phyloP scores from a whole-genome alignment of 2,797 vertebrate species.

The Onychomys arenicola region DNA sequence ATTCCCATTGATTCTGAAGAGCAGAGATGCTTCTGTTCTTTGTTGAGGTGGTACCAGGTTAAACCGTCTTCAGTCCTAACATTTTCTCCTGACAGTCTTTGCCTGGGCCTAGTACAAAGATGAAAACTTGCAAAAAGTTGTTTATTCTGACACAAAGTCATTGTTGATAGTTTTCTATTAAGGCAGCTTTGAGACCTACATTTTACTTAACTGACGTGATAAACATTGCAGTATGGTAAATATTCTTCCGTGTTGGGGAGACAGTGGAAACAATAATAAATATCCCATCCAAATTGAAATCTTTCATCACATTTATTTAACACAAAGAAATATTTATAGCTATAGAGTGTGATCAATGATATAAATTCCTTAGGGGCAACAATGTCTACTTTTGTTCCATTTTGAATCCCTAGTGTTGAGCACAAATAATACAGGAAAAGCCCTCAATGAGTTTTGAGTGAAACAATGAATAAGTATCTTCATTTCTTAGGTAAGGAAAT shows the following conservation, averaged over 20 bases:
- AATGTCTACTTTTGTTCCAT: not conserved
- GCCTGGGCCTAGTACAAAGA: not conserved
- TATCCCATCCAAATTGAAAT: not conserved
- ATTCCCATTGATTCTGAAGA: not conserved
- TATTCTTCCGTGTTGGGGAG: not conserved
- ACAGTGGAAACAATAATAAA: not conserved
- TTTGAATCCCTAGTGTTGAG: not conserved
- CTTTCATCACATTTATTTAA: slow-evolving; percentile 5
- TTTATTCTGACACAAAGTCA: not conserved
- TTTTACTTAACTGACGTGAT: not conserved
- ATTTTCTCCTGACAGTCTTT: slow-evolving; percentile 1
- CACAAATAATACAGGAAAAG: not conserved
- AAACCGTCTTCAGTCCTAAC: not conserved
- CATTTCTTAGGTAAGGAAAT: not conserved
- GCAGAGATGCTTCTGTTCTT: not conserved
- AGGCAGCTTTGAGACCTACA: not conserved
- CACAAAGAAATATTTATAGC: not conserved
- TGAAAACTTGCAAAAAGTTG: not conserved
- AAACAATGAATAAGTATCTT: not conserved
- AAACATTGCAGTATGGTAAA: not conserved
- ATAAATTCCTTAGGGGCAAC: not conserved
- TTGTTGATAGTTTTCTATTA: not conserved
- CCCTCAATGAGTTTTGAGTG: not conserved
- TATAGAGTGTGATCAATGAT: not conserved
- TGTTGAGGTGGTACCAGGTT: not conserved